Percentiles rank a stretch among this genome's conserved stretches.
Evolutionary conservation across 2,113 vertebrate species (phyloP).

Genomic region (Laterallus jamaicensis): DNA sequence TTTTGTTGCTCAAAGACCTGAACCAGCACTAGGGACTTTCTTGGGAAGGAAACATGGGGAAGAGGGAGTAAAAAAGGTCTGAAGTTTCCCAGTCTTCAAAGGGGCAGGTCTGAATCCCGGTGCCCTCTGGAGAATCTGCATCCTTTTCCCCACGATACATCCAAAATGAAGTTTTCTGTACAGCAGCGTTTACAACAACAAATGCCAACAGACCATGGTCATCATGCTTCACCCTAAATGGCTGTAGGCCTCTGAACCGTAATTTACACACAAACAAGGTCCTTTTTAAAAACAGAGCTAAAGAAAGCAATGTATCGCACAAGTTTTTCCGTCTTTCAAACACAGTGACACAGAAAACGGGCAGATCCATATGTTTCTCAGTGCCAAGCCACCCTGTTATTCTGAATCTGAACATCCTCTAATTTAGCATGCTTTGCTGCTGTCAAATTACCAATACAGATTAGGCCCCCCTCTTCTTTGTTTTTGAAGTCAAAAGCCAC

Average conservation of each 20-base stretch:
- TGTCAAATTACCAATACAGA: background rate
- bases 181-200: background rate
- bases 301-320: background rate
- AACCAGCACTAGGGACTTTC: background rate
- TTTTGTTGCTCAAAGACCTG: background rate
- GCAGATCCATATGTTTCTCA: background rate
- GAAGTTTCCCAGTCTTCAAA: background rate
- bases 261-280: background rate
- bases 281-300: background rate
- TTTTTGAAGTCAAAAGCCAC: background rate
- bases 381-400: background rate
- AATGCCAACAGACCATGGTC: background rate
- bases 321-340: background rate
- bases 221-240: background rate
- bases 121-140: background rate
- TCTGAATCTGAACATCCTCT: background rate
- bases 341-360: background rate
- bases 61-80: background rate
- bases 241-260: background rate
- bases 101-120: background rate
- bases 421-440: background rate
- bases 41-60: background rate
- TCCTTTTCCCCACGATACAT: background rate
- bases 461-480: background rate
- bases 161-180: background rate